phyloP scores from a whole-genome alignment of 2,888 invertebrate species.

The Myopa tessellatipennis region DNA sequence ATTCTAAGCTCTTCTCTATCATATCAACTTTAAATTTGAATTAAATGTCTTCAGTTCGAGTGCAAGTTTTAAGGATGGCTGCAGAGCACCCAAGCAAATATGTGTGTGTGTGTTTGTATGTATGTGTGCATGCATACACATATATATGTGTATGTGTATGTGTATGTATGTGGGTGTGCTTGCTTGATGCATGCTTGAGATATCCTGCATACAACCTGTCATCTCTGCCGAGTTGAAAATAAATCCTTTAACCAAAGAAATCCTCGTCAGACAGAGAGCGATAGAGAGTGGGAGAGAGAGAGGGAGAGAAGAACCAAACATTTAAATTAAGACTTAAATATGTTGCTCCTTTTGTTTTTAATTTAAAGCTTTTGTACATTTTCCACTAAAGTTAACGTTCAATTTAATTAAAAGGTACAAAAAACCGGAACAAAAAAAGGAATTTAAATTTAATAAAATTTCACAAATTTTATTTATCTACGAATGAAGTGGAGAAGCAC shows the following conservation, averaged over 20 bases:
- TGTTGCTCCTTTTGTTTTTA: background rate
- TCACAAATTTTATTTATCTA: background rate
- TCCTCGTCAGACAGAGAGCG: background rate
- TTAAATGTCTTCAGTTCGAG: slow-evolving; percentile 15
- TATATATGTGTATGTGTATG: slow-evolving; percentile 19
- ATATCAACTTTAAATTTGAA: slow-evolving; percentile 25
- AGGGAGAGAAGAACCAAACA: background rate
- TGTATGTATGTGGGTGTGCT: slow-evolving; percentile 23
- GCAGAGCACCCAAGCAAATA: background rate
- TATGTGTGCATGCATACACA: too few species aligned
- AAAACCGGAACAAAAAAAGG: too few species aligned
- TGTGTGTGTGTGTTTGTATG: slow-evolving; percentile 18
- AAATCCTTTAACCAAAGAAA: slow-evolving; percentile 18
- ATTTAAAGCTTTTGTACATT: background rate
- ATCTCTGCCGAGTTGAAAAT: slow-evolving; percentile 16
- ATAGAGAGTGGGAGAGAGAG: background rate
- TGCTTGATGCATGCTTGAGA: slow-evolving; percentile 38
- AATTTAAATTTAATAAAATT: slow-evolving; percentile 8
- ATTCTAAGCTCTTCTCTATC: slow-evolving; percentile 1
- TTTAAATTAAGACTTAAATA: background rate
- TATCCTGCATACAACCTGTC: slow-evolving; percentile 36
- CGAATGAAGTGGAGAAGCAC: slow-evolving; percentile 7
- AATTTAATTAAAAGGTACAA: background rate
- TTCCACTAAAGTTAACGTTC: background rate
- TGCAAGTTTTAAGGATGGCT: slow-evolving; percentile 5